A percentile compares a stretch with the other conserved stretches of the same genome.
Conservation (phyloP, 2,797 vertebrate genomes). For the Eleutherodactylus coqui region DNA sequence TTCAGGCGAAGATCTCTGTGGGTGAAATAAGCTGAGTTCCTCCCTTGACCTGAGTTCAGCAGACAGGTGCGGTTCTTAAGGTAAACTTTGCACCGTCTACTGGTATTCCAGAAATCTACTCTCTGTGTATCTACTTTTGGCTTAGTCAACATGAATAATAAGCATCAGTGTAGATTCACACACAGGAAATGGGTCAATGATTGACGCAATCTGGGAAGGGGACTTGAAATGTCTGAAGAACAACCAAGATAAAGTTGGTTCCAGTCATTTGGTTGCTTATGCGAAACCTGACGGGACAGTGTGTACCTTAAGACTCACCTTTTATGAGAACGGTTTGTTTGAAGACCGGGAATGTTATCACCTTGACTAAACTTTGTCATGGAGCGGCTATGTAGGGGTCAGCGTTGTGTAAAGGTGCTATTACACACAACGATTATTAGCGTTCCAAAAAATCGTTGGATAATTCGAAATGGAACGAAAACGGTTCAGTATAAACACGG, state of each 20-base stretch:
- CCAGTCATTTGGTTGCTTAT: background rate
- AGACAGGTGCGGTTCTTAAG: slow-evolving; percentile 54
- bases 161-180: background rate
- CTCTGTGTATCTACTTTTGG: background rate
- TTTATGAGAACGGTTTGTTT: background rate
- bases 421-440: no score
- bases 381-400: no score
- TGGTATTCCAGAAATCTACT: background rate
- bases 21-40: background rate
- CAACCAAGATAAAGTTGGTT: background rate
- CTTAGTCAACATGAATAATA: slow-evolving; percentile 36
- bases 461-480: no score
- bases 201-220: background rate
- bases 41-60: slow-evolving; percentile 22
- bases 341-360: background rate
- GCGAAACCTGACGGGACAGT: background rate
- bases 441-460: no score
- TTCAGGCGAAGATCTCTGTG: background rate
- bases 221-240: background rate
- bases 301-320: background rate
- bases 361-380: no score
- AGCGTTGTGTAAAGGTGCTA: no score
- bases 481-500: no score
- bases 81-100: slow-evolving; percentile 18
- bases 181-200: background rate